These are phyloP conservation scores for Daktulosphaira vitifoliae DNA, from an alignment of 1,140 invertebrate species.

Conservation along the genomic window DNA sequence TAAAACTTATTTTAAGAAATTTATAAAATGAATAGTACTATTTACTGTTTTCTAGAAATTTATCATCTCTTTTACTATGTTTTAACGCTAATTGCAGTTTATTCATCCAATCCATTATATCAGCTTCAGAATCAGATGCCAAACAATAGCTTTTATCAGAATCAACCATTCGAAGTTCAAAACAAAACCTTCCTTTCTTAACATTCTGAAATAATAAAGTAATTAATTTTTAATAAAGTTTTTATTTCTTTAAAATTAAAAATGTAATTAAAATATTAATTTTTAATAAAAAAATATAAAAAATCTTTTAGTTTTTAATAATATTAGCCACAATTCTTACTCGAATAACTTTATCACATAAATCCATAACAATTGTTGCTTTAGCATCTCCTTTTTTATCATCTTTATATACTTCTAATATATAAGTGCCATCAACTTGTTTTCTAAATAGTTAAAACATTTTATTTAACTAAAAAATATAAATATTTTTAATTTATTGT, in stretches of 20 bases:
- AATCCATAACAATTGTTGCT: slow-evolving; percentile 85
- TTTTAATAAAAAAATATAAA: neutral
- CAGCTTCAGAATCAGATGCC: slow-evolving; percentile 75
- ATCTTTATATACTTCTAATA: slow-evolving; percentile 86
- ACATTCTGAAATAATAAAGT: slow-evolving; percentile 54
- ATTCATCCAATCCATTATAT: slow-evolving; percentile 74
- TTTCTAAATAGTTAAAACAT: slow-evolving; percentile 50
- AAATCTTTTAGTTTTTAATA: neutral
- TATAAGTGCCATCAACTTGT: slow-evolving; percentile 82
- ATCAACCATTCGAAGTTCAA: slow-evolving; percentile 76
- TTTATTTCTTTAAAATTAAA: neutral
- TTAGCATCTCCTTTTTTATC: slow-evolving; percentile 83
- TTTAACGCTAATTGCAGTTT: slow-evolving; percentile 65
- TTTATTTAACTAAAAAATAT: neutral
- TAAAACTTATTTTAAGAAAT: too few species aligned
- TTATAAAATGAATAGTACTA: too few species aligned
- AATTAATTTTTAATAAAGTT: neutral
- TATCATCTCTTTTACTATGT: slow-evolving; percentile 63
- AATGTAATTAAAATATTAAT: slow-evolving; percentile 11
- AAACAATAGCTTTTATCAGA: slow-evolving; percentile 73
- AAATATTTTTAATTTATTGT: slow-evolving; percentile 3
- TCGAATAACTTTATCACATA: slow-evolving; percentile 76
- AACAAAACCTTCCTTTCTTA: slow-evolving; percentile 75
- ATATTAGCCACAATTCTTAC: slow-evolving; percentile 45
- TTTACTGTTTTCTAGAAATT: slow-evolving; percentile 47